These are phyloP conservation scores for Nanorana parkeri DNA, from an alignment of 2,113 vertebrate species.

Conservation along the genomic window DNA sequence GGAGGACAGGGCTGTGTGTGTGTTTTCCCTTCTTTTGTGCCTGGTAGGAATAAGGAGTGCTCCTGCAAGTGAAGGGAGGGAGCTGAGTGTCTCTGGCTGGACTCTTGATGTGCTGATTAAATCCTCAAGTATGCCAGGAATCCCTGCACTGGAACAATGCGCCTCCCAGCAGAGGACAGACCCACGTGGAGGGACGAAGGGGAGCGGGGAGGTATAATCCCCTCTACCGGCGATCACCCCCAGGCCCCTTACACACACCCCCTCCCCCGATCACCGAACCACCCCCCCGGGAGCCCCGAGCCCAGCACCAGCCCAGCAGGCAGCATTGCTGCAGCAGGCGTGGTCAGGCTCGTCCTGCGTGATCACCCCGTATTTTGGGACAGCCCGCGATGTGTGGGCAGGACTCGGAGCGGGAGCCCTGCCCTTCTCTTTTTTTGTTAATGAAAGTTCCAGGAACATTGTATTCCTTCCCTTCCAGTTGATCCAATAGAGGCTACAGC, in stretches of 20 bases:
- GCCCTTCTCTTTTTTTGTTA: slow-evolving; percentile 51
- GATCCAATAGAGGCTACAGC: slow-evolving; percentile 31
- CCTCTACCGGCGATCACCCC: background rate
- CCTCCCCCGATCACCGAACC: background rate
- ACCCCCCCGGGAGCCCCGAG: background rate
- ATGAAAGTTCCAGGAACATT: slow-evolving; percentile 54
- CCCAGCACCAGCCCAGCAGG: background rate
- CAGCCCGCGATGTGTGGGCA: slow-evolving; percentile 11
- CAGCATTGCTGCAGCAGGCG: background rate
- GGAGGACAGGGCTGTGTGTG: background rate
- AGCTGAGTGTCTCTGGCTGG: slow-evolving; percentile 34
- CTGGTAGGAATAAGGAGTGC: no score
- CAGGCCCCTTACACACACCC: background rate
- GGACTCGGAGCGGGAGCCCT: background rate
- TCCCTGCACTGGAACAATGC: slow-evolving; percentile 71
- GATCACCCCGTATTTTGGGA: background rate
- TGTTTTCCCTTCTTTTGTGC: background rate
- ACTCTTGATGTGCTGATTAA: slow-evolving; percentile 58
- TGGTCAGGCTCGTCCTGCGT: background rate
- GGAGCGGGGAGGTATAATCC: background rate
- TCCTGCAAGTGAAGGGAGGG: background rate
- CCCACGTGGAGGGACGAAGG: slow-evolving; percentile 23
- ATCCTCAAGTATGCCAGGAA: slow-evolving; percentile 79
- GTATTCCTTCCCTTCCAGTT: slow-evolving; percentile 27
- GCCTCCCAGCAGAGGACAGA: slow-evolving; percentile 62